Evolutionary conservation across 2,797 vertebrate genomes (phyloP).

Genomic region (Tympanoctomys barrerae): DNA sequence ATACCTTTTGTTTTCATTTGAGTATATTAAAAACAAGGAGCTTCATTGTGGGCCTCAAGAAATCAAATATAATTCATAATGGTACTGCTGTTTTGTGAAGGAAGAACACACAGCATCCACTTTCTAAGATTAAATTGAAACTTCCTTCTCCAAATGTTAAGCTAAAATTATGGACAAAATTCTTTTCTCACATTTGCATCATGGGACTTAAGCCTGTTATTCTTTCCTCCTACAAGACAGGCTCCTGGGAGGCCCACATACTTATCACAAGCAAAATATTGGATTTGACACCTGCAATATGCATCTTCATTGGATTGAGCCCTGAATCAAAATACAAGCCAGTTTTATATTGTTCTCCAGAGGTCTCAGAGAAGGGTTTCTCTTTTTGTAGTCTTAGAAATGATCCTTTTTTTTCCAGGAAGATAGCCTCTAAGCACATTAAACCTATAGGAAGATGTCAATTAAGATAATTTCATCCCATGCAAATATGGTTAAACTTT

Average conservation of each 20-base stretch:
- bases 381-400: conserved; percentile 55
- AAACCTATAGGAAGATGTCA: conserved; percentile 4
- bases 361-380: conserved; percentile 48
- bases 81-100: conserved; percentile 53
- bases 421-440: conserved; percentile 50
- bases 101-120: conserved; percentile 64
- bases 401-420: conserved; percentile 46
- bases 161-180: conserved; percentile 79
- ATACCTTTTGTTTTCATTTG: conserved; percentile 49
- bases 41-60: conserved; percentile 10
- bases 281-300: conserved; percentile 68
- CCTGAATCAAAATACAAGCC: conserved; percentile 64
- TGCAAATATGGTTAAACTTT: background rate
- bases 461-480: conserved; percentile 49
- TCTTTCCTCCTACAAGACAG: conserved; percentile 71
- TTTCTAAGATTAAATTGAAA: conserved; percentile 80
- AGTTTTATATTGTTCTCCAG: conserved; percentile 54
- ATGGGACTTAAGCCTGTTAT: conserved; percentile 74
- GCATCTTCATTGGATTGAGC: conserved; percentile 60
- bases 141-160: conserved; percentile 78
- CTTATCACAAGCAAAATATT: conserved; percentile 75
- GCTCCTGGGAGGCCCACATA: conserved; percentile 57
- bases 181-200: conserved; percentile 80
- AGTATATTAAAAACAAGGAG: conserved; percentile 56
- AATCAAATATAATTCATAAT: conserved; percentile 72